Evolutionary conservation across 53 echinoderm and acorn worm species (phyloP).

Genomic region (Pentamera pediparva): DNA sequence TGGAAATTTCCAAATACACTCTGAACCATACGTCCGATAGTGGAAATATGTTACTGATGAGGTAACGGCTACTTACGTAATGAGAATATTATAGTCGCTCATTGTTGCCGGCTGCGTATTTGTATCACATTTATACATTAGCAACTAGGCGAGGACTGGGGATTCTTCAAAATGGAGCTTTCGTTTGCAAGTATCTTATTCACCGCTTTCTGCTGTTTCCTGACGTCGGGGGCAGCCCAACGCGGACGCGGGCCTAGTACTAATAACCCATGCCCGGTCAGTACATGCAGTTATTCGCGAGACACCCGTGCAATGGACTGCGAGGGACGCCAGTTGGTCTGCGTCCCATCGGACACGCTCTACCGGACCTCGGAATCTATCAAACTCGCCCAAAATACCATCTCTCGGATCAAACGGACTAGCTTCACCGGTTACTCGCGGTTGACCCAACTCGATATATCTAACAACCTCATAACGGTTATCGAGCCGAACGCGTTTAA

Average conservation of each 20-base stretch:
- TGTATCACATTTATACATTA: too few species aligned
- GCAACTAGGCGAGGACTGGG: too few species aligned
- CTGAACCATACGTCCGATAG: too few species aligned
- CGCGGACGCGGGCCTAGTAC: neutral
- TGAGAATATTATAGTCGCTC: too few species aligned
- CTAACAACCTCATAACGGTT: constrained; percentile 55
- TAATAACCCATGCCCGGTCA: constrained; percentile 20
- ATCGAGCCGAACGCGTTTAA: constrained; percentile 59
- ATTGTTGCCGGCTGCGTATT: too few species aligned
- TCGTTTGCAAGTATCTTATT: neutral
- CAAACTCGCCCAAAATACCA: constrained; percentile 72
- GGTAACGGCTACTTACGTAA: too few species aligned
- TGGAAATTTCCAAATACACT: too few species aligned
- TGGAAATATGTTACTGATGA: too few species aligned
- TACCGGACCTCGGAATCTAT: constrained; percentile 47
- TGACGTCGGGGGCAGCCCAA: neutral
- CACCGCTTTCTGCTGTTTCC: neutral
- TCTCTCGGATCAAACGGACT: constrained; percentile 36
- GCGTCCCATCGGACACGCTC: constrained; percentile 44
- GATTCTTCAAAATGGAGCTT: neutral
- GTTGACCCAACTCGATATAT: constrained; percentile 57
- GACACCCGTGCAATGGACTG: constrained; percentile 70
- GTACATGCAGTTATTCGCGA: constrained; percentile 45
- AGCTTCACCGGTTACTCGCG: constrained; percentile 52
- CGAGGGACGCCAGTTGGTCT: constrained; percentile 61